These are phyloP conservation scores for Bellardia bayeri DNA, from an alignment of 2,888 invertebrate genomes.

Conservation along the genomic window DNA sequence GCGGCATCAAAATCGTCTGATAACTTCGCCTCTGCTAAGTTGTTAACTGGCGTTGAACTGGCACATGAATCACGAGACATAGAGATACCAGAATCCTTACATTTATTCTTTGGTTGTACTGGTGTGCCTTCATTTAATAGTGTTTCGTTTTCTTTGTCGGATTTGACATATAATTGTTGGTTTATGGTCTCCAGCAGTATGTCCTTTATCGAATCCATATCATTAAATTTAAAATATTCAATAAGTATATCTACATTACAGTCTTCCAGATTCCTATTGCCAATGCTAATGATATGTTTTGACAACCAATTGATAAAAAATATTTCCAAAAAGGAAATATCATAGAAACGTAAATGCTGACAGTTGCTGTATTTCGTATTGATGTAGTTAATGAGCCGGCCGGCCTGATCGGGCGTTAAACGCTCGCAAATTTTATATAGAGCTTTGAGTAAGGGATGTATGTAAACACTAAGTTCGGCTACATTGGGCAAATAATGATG, in stretches of 20 bases:
- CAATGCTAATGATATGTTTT: slow-evolving; percentile 77
- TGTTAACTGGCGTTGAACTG: background rate
- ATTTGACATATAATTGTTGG: slow-evolving; percentile 41
- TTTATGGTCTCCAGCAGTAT: slow-evolving; percentile 77
- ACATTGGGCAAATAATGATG: slow-evolving; percentile 82
- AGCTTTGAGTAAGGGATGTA: slow-evolving; percentile 84
- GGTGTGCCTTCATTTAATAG: no score
- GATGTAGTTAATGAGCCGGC: slow-evolving; percentile 76
- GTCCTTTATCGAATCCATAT: slow-evolving; percentile 76
- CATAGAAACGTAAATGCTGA: slow-evolving; percentile 78
- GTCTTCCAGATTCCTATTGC: slow-evolving; percentile 73
- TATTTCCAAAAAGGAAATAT: slow-evolving; percentile 80
- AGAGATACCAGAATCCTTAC: slow-evolving; percentile 61
- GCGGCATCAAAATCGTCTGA: slow-evolving; percentile 47
- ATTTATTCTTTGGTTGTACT: background rate
- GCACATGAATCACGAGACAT: background rate
- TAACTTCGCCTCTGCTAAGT: no score
- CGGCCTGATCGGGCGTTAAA: slow-evolving; percentile 80
- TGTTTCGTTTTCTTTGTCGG: background rate
- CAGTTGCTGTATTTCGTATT: slow-evolving; percentile 73
- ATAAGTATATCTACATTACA: slow-evolving; percentile 79
- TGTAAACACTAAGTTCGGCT: slow-evolving; percentile 79
- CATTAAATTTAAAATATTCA: slow-evolving; percentile 80
- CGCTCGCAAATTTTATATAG: slow-evolving; percentile 84
- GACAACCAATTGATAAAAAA: slow-evolving; percentile 81